Conservation (phyloP, 2,797 vertebrate genomes). For the Alauda arvensis region DNA sequence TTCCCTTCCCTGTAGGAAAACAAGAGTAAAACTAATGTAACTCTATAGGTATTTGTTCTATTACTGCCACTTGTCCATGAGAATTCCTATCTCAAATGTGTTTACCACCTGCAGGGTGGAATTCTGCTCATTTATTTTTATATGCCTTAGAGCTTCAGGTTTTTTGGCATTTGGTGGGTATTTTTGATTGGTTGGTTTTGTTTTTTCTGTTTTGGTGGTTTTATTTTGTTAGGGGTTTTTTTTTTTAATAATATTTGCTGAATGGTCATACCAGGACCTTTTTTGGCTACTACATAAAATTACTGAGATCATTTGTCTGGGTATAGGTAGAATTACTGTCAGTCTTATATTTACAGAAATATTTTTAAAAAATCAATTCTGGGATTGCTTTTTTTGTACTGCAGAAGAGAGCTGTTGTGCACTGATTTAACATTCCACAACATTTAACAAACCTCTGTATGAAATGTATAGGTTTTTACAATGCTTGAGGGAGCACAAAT, state of each 20-base stretch:
- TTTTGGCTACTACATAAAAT: background rate
- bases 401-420: background rate
- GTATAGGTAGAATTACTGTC: background rate
- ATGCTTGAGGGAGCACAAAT: background rate
- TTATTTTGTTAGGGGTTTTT: background rate
- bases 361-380: background rate
- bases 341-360: background rate
- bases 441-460: background rate
- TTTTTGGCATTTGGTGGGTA: background rate
- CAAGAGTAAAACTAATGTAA: background rate
- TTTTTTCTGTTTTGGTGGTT: background rate
- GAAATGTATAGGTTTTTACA: background rate
- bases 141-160: background rate
- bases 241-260: background rate
- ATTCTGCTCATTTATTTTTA: background rate
- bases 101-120: background rate
- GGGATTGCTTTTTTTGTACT: background rate
- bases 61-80: background rate
- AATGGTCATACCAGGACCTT: background rate
- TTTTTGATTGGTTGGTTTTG: background rate
- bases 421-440: background rate
- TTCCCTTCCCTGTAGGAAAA: background rate
- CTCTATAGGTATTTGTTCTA: fast-evolving
- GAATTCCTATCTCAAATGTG: background rate
- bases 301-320: background rate